Conservation (phyloP, 2,797 vertebrate species). For the Liparis tanakae region DNA sequence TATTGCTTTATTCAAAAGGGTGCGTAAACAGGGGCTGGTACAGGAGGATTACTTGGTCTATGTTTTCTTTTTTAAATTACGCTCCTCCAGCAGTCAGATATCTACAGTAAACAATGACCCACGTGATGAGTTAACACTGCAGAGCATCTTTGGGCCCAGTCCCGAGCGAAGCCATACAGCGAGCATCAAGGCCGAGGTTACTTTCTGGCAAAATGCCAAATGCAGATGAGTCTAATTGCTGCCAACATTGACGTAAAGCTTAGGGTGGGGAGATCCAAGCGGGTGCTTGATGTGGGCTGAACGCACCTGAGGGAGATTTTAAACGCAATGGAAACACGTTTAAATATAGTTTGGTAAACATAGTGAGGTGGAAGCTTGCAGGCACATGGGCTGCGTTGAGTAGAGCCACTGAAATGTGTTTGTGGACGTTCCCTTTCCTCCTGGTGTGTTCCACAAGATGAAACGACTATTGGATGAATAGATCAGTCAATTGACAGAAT, state of each 20-base stretch:
- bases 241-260: conserved; percentile 11
- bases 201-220: conserved; percentile 13
- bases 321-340: not conserved
- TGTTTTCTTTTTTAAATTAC: not conserved
- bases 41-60: not conserved
- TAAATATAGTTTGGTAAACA: not conserved
- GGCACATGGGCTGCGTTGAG: not conserved
- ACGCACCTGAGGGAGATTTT: conserved; percentile 2
- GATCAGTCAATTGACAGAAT: not conserved
- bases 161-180: conserved; percentile 3
- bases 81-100: conserved; percentile 41
- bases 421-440: not conserved
- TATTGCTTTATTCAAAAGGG: not conserved
- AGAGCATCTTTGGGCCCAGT: conserved; percentile 30
- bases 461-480: not conserved
- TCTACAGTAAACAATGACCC: conserved; percentile 73
- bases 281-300: conserved; percentile 15
- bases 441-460: not conserved
- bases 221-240: conserved; percentile 30
- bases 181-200: not conserved
- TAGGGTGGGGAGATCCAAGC: not conserved
- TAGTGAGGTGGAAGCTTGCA: no score
- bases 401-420: not conserved
- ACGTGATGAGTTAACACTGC: conserved; percentile 64
- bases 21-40: not conserved